A percentile compares a stretch with the other conserved stretches of the same genome.
Conservation (phyloP, 2,888 invertebrate species). For the Brenthis hecate region DNA sequence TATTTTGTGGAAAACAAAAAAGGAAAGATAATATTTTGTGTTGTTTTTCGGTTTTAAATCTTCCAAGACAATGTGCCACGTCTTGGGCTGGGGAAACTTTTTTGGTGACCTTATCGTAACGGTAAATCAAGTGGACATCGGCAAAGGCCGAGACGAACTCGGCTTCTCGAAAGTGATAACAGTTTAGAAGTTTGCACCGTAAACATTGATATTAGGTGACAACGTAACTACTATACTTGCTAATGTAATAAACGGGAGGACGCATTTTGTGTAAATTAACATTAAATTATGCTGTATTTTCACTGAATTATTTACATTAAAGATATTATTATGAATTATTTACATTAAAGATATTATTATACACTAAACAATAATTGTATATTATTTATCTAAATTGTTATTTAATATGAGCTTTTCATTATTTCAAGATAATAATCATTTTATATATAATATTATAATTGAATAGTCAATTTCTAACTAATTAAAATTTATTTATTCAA, state of each 20-base stretch:
- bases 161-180: constrained; percentile 65
- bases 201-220: constrained; percentile 63
- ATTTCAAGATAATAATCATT: no score
- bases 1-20: constrained; percentile 42
- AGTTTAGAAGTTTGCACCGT: constrained; percentile 61
- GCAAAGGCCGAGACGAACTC: constrained; percentile 62
- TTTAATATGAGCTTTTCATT: no score
- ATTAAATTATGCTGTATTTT: not conserved
- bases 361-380: no score
- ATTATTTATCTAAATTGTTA: no score
- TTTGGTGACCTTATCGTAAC: constrained; percentile 73
- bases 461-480: no score
- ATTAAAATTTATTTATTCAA: no score
- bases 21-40: constrained; percentile 45
- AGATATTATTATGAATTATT: not conserved
- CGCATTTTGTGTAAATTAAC: not conserved
- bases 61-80: constrained; percentile 59
- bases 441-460: no score
- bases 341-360: not conserved
- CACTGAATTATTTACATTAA: not conserved
- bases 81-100: constrained; percentile 62
- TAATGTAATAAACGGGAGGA: constrained; percentile 28
- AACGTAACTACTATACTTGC: constrained; percentile 27
- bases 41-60: constrained; percentile 69
- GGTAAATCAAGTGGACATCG: constrained; percentile 76